Evolutionary conservation across 1,140 invertebrate species (phyloP).

Genomic region (Magallana angulata): DNA sequence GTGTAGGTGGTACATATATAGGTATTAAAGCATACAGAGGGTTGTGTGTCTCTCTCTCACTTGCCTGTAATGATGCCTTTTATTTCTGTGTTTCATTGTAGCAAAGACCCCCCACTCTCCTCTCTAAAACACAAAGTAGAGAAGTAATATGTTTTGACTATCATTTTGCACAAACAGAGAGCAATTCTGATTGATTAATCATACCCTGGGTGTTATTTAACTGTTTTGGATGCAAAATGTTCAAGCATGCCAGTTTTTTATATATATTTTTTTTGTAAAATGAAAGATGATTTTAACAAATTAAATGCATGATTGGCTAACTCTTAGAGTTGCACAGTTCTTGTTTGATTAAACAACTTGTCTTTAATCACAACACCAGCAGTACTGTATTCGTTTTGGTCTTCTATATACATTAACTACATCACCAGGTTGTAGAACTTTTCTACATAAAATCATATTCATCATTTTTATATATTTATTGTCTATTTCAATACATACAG

Average conservation of each 20-base stretch:
- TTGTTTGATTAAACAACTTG: not conserved
- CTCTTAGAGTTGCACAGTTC: not conserved
- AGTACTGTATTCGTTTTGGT: not conserved
- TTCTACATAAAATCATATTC: not conserved
- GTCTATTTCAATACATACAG: not conserved
- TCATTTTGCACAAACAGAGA: not conserved
- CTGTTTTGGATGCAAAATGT: not conserved
- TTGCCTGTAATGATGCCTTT: not conserved
- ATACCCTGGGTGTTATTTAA: not conserved
- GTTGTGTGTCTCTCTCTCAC: no score
- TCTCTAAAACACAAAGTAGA: slow-evolving; percentile 8
- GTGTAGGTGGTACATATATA: no score
- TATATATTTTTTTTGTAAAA: not conserved
- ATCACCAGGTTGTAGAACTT: no score
- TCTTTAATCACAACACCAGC: not conserved
- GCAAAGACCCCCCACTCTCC: not conserved
- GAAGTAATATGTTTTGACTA: not conserved
- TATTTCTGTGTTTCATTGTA: not conserved
- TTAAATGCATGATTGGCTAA: not conserved
- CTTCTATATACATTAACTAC: not conserved
- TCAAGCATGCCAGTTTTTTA: not conserved
- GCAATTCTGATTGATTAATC: not conserved
- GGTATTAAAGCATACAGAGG: no score
- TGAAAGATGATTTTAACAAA: not conserved
- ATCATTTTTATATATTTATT: not conserved